Percentiles rank a stretch among this genome's conserved stretches.
Conservation (phyloP, 1,140 invertebrate genomes). For the Orchestia grillus region DNA sequence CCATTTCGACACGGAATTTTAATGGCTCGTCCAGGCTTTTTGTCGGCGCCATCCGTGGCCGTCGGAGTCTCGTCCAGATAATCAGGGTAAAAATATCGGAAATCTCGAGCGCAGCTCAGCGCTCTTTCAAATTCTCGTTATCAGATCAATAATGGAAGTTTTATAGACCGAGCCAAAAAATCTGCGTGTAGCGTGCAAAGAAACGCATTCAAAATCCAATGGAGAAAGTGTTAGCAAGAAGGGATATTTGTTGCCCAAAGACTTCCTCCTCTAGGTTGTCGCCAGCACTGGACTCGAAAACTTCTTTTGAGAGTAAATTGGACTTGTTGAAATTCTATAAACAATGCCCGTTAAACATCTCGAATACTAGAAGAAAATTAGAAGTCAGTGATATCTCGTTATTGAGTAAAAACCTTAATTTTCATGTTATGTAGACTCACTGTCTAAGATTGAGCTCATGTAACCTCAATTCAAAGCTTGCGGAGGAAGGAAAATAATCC, state of each 20-base stretch:
- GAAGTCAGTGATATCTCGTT: too few relatives aligned
- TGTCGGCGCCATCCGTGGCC: conserved; percentile 2
- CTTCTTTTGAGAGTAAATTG: background rate
- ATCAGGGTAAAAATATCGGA: conserved; percentile 56
- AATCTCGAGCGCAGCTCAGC: conserved; percentile 31
- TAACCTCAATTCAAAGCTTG: too few relatives aligned
- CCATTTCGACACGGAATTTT: conserved; percentile 39
- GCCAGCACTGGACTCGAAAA: background rate
- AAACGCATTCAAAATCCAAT: conserved; percentile 43
- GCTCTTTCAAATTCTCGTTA: conserved; percentile 54
- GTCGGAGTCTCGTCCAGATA: conserved; percentile 42
- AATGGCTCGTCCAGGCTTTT: conserved; percentile 43
- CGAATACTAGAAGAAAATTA: too few relatives aligned
- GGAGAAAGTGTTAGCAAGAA: conserved; percentile 48
- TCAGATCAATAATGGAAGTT: conserved; percentile 55
- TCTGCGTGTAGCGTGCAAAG: conserved; percentile 1
- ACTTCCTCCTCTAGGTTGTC: background rate
- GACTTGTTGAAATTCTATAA: too few relatives aligned
- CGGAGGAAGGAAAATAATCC: too few relatives aligned
- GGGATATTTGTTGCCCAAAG: background rate
- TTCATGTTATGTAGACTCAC: too few relatives aligned
- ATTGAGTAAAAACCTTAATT: too few relatives aligned
- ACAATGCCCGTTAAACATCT: too few relatives aligned
- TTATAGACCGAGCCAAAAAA: conserved; percentile 50
- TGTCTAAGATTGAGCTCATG: too few relatives aligned